Base-by-base conservation (phyloP, 2,113 vertebrate species). In the Psophia crepitans region DNA sequence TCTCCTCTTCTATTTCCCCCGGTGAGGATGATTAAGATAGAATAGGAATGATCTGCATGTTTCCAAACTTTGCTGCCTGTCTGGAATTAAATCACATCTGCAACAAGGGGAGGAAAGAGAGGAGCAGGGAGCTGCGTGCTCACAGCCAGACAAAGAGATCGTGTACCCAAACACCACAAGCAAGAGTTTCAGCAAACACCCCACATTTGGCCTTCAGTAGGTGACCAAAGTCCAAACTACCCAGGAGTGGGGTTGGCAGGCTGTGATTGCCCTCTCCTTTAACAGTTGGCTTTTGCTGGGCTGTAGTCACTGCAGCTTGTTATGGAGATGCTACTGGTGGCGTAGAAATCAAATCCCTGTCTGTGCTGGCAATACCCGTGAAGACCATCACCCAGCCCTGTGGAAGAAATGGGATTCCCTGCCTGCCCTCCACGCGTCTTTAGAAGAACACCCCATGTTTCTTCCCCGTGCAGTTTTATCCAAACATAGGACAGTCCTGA, bases 51-150 rank as follows among this genome's bases (percentile, higher is more conserved):
- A 97, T 89, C 94, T 97, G 89, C 61, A 11, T 82, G 92, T 85
- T 96, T 92, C 94, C 95, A 95, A 96, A 97, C 91, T 97, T 96
- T 95, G 58, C 90, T 73, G 86, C 80, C 94, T 96, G 90, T 71
- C 86, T 97, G 89, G 94, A 97, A 95, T 96, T 93, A 87, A 94
- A 95, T 75, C 73, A 23, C 65, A 89, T 44, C 32, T 68, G 77
- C 88, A 87, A 54, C 0, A 2, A 79, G 82, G 76, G 88, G 56
- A 90, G 39, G 60, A 58, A 77, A 89, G 73, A 74, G 75, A 83
- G 49, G 23, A 88, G 30, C 0, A 0, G 14, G 48, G 66, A 96
- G 37, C 27, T 73, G 19, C 44, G 23, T 20, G 49, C 63, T 90
- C 63, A 17, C 64, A 94, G 74, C 41, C 83, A 90, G 65, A 18